A percentile compares a stretch with the other conserved stretches of the same genome.
Evolutionary conservation across 1,140 invertebrate species (phyloP).

Genomic region (Pseudomyrmex sp.): DNA sequence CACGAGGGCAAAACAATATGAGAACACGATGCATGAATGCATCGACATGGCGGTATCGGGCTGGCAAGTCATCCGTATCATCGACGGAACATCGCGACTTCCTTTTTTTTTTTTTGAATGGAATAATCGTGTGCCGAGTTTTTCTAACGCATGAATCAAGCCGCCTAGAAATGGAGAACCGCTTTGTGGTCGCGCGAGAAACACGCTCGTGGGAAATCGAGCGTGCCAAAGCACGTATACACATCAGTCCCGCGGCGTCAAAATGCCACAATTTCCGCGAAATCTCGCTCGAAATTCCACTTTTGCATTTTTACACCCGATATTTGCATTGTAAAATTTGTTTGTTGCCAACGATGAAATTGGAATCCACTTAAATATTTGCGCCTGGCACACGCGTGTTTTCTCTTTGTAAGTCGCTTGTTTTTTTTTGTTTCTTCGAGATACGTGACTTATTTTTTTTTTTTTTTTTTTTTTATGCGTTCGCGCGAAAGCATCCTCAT

Average conservation of each 20-base stretch:
- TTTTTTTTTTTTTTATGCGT: too few species aligned
- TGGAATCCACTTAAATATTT: constrained; percentile 4
- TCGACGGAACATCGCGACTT: constrained; percentile 14
- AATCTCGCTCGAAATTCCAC: neutral
- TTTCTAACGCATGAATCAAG: constrained; percentile 7
- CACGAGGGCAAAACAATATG: constrained; percentile 49
- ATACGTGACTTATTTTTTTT: neutral
- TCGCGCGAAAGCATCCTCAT: neutral
- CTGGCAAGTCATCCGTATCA: constrained; percentile 53
- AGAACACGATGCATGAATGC: constrained; percentile 40
- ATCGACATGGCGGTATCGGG: neutral
- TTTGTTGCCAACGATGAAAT: too few species aligned
- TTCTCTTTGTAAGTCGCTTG: neutral
- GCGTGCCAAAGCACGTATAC: constrained; percentile 21
- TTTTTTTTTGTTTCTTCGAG: neutral
- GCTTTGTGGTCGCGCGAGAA: constrained; percentile 33
- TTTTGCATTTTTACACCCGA: constrained; percentile 29
- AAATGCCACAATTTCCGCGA: constrained; percentile 25
- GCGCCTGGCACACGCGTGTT: neutral
- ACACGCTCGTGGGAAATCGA: constrained; percentile 38
- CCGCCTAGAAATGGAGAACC: constrained; percentile 8
- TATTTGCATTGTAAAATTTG: constrained; percentile 14
- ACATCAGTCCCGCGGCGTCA: constrained; percentile 14
- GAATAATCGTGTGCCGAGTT: neutral
- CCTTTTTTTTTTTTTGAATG: constrained; percentile 44